phyloP scores from a whole-genome alignment of 2,888 invertebrate species.

The Malthinus flaveolus region DNA sequence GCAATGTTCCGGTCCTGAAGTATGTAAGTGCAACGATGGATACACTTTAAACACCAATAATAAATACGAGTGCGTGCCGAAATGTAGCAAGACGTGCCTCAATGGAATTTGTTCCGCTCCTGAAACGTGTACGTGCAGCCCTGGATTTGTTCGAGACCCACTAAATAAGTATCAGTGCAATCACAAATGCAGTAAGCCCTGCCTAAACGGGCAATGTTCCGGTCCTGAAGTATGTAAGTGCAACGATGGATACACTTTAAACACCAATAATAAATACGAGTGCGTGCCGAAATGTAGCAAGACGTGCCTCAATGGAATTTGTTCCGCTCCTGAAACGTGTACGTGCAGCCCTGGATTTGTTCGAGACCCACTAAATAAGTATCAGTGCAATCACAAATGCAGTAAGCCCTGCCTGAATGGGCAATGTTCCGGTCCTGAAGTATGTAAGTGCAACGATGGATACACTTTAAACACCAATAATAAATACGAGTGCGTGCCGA shows the following conservation, averaged over 20 bases:
- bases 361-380: constrained; percentile 10
- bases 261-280: constrained; percentile 18
- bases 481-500: constrained; percentile 31
- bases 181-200: constrained; percentile 13
- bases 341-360: constrained; percentile 31
- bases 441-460: constrained; percentile 46
- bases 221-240: constrained; percentile 22
- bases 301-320: constrained; percentile 52
- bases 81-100: constrained; percentile 39
- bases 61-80: constrained; percentile 39
- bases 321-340: constrained; percentile 36
- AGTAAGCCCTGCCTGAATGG: constrained; percentile 33
- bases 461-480: constrained; percentile 16
- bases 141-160: constrained; percentile 12
- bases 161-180: constrained; percentile 21
- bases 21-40: constrained; percentile 34
- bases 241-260: constrained; percentile 5
- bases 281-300: constrained; percentile 36
- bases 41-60: constrained; percentile 21
- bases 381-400: constrained; percentile 50
- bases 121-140: constrained; percentile 12
- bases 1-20: constrained; percentile 29
- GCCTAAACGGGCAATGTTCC: constrained; percentile 23
- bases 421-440: constrained; percentile 37
- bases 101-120: constrained; percentile 57